Evolutionary conservation across 2,888 invertebrate genomes (phyloP).

Genomic region (Druceiella hillmani): DNA sequence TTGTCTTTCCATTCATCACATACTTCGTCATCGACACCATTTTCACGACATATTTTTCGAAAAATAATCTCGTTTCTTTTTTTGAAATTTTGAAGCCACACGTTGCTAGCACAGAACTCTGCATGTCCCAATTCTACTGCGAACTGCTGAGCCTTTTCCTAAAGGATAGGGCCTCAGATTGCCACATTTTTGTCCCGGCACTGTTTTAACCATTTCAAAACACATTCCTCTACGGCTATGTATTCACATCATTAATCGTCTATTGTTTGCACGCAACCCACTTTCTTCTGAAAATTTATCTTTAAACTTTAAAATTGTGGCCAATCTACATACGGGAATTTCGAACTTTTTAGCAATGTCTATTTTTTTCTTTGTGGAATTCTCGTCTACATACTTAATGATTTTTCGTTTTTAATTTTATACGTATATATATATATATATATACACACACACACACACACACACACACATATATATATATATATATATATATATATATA

Average conservation of each 20-base stretch:
- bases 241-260: slow-evolving; percentile 11
- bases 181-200: slow-evolving; percentile 8
- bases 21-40: slow-evolving; percentile 17
- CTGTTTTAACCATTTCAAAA: slow-evolving; percentile 9
- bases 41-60: slow-evolving; percentile 24
- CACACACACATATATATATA: too few relatives aligned
- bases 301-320: slow-evolving; percentile 19
- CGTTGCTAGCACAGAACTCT: slow-evolving; percentile 16
- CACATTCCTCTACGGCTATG: slow-evolving; percentile 16
- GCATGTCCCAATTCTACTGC: slow-evolving; percentile 16
- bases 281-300: slow-evolving; percentile 9
- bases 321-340: slow-evolving; percentile 17
- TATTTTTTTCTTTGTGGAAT: slow-evolving; percentile 10
- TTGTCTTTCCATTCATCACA: slow-evolving; percentile 17
- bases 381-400: slow-evolving; percentile 9
- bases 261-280: slow-evolving; percentile 7
- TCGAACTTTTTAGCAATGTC: slow-evolving; percentile 18
- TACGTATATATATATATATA: too few relatives aligned
- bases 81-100: slow-evolving; percentile 24
- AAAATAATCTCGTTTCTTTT: slow-evolving; percentile 22
- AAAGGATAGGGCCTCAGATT: slow-evolving; percentile 9
- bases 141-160: slow-evolving; percentile 18
- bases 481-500: too few relatives aligned
- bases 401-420: too few relatives aligned
- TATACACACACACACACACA: too few relatives aligned